Base-by-base conservation (phyloP, 2,888 invertebrate species). In the Leptura quadrifasciata region DNA sequence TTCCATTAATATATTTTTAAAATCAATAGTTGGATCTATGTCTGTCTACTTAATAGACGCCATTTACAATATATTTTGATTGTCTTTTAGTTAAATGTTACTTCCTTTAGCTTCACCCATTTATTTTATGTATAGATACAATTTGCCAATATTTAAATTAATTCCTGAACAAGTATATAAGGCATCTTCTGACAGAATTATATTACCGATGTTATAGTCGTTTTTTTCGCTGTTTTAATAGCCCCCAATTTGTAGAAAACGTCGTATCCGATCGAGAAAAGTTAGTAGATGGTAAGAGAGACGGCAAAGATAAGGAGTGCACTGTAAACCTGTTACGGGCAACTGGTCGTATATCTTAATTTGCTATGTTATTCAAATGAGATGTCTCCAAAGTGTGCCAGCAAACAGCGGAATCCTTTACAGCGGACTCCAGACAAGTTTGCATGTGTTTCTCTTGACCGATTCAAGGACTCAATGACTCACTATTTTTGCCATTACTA, bases 321-420 rank as follows among this genome's bases (percentile, higher is more conserved):
- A 47, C 47, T 20, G 63, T 20, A n/a, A 63, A 63, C 63, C 63
- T 63, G 63, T 63, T 63, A 35, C 77, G 70, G 54, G 55, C 76
- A 71, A 64, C 76, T 76, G 72, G 74, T 74, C 76, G 82, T 84
- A 83, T 84, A 82, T 85, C 85, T 85, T 84, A 84, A 85, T 85
- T 84, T 84, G 83, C 82, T 83, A 80, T 82, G 82, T 84, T 85
- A 85, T 85, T 84, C 83, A 85, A 85, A 85, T 85, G 83, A 84
- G 85, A 79, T 81, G 84, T 84, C 83, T 80, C 80, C 78, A 82
- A 82, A 83, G 84, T 83, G 85, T 85, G 86, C 83, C 83, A 81
- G 63, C 61, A 68, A 67, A 71, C 71, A 71, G 71, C 74, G 78
- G 76, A 74, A 76, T 76, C 76, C 69, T 76, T 73, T 73, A 69